Conservation (phyloP, 2,113 vertebrate species). For the Buteo buteo region DNA sequence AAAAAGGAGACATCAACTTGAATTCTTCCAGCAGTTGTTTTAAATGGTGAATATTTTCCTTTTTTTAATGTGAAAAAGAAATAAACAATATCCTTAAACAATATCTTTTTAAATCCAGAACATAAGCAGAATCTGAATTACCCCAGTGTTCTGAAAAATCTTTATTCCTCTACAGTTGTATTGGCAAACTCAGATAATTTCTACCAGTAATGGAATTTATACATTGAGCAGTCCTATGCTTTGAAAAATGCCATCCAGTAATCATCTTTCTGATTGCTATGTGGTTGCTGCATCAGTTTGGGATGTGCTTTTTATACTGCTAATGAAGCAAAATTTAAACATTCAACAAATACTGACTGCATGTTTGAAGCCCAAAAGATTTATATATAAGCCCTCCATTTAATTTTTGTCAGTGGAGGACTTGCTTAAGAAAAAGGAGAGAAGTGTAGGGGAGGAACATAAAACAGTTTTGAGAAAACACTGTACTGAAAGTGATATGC, state of each 20-base stretch:
- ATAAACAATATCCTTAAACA: conserved; percentile 54
- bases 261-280: neutral
- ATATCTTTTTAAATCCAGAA: conserved; percentile 56
- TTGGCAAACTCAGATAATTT: conserved; percentile 18
- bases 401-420: neutral
- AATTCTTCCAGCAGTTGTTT: conserved; percentile 58
- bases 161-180: conserved; percentile 1
- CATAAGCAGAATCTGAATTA: conserved; percentile 60
- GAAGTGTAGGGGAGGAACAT: neutral
- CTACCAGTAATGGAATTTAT: conserved; percentile 39
- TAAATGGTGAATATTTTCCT: conserved; percentile 57
- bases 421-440: neutral
- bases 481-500: neutral
- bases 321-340: neutral
- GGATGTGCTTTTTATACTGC: neutral
- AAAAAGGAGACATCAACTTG: conserved; percentile 56
- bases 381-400: neutral
- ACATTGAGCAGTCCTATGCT: neutral
- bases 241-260: conserved; percentile 6
- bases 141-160: conserved; percentile 22
- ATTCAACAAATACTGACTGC: neutral
- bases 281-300: neutral
- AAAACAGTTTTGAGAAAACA: neutral
- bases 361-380: neutral
- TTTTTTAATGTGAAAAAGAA: conserved; percentile 65